A percentile compares a stretch with the other conserved stretches of the same genome.
phyloP scores from a whole-genome alignment of 2,888 invertebrate genomes.

The Eilema griseolum region DNA sequence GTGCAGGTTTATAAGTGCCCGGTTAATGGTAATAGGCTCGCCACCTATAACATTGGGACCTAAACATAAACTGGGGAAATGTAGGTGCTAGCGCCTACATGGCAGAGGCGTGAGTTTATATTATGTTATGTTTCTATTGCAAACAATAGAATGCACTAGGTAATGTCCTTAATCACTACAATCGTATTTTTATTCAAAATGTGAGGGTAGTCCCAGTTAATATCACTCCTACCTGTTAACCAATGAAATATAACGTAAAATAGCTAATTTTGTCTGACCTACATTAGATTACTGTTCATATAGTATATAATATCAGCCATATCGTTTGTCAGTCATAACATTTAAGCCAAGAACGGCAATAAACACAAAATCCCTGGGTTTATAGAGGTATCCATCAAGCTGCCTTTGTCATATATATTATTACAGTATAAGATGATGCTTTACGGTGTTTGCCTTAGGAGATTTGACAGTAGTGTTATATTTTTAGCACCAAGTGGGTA shows the following conservation, averaged over 20 bases:
- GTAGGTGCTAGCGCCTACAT: too few species aligned
- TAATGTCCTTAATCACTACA: too few species aligned
- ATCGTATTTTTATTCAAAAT: not conserved
- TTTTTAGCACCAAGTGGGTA: not conserved
- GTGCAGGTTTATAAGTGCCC: too few species aligned
- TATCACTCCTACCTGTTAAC: not conserved
- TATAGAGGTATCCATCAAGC: slow-evolving; percentile 21
- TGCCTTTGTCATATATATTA: slow-evolving; percentile 15
- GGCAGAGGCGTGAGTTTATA: too few species aligned
- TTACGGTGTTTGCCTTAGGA: not conserved
- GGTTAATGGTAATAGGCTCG: too few species aligned
- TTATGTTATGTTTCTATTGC: too few species aligned
- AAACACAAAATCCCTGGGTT: slow-evolving; percentile 29
- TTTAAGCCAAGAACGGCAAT: slow-evolving; percentile 22
- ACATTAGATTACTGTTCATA: slow-evolving; percentile 16
- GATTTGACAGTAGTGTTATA: not conserved
- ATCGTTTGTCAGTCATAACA: slow-evolving; percentile 31
- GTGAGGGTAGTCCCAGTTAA: not conserved
- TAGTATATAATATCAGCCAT: slow-evolving; percentile 9
- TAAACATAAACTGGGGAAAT: too few species aligned
- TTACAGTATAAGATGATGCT: not conserved
- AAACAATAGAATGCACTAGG: too few species aligned
- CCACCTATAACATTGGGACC: too few species aligned
- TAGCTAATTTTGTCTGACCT: not conserved
- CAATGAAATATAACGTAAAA: not conserved